phyloP scores from a whole-genome alignment of 2,113 vertebrate species.

The Xenopus laevis region DNA sequence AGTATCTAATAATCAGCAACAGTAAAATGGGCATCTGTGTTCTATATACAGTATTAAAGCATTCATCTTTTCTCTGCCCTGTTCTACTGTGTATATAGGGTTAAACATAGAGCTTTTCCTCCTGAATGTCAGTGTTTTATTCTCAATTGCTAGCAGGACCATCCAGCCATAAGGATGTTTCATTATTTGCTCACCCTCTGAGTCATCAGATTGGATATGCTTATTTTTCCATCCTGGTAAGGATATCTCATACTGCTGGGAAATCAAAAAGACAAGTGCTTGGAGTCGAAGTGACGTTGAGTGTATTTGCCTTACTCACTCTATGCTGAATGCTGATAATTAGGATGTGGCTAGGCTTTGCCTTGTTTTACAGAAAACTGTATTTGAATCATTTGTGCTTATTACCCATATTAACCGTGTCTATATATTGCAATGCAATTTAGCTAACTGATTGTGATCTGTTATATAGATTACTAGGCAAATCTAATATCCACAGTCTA shows the following conservation, averaged over 20 bases:
- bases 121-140: background rate
- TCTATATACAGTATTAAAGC: too few relatives aligned
- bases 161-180: conserved; percentile 17
- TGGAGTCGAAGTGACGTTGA: background rate
- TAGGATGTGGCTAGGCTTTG: too few relatives aligned
- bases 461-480: too few relatives aligned
- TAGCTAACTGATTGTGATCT: too few relatives aligned
- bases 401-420: too few relatives aligned
- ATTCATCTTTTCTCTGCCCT: too few relatives aligned
- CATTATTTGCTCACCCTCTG: conserved; percentile 34
- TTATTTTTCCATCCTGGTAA: conserved; percentile 34
- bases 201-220: conserved; percentile 15
- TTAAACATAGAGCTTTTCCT: background rate
- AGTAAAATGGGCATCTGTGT: too few relatives aligned
- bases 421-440: too few relatives aligned
- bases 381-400: too few relatives aligned
- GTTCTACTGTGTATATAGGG: background rate
- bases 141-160: conserved; percentile 2
- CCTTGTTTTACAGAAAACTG: too few relatives aligned
- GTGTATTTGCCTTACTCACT: background rate
- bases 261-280: conserved; percentile 28
- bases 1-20: too few relatives aligned
- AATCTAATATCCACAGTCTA: too few relatives aligned
- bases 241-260: conserved; percentile 14
- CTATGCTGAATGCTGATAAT: background rate